phyloP scores from a whole-genome alignment of 2,888 invertebrate genomes.

The Drosophila eohydei region DNA sequence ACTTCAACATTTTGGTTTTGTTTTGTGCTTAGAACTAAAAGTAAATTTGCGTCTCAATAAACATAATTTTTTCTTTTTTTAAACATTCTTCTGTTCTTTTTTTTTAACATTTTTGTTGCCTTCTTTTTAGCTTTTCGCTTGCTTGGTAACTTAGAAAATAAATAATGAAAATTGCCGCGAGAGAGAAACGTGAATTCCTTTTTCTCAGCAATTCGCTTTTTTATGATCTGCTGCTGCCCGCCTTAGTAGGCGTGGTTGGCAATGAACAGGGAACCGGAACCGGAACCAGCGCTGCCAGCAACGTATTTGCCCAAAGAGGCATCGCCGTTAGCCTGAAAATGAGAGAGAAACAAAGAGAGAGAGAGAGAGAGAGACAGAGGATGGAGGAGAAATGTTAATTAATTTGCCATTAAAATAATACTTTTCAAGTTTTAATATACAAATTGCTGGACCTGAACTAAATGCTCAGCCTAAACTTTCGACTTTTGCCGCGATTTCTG shows the following conservation, averaged over 20 bases:
- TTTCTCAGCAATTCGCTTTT: constrained; percentile 47
- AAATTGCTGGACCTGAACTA: constrained; percentile 2
- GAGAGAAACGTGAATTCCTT: constrained; percentile 2
- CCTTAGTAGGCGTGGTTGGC: constrained; percentile 97
- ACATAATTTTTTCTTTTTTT: constrained; percentile 58
- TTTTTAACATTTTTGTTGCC: constrained; percentile 43
- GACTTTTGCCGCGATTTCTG: constrained; percentile 40
- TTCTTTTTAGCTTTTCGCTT: constrained; percentile 65
- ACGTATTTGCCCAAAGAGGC: constrained; percentile 96
- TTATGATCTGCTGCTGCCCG: constrained; percentile 44
- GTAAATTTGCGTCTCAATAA: constrained; percentile 75
- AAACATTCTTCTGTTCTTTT: constrained; percentile 30
- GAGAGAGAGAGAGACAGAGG: constrained; percentile 51
- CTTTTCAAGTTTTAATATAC: not conserved
- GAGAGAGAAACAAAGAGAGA: not conserved
- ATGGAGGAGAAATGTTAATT: constrained; percentile 36
- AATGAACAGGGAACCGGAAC: constrained; percentile 95
- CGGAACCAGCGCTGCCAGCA: constrained; percentile 94
- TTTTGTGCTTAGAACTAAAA: constrained; percentile 74
- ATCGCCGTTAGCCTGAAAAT: constrained; percentile 94
- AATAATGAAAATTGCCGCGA: constrained; percentile 60
- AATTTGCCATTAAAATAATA: constrained; percentile 13
- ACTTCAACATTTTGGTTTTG: constrained; percentile 63
- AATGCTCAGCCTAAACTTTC: constrained; percentile 5
- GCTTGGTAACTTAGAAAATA: constrained; percentile 61